Base-by-base conservation (phyloP, 2,888 invertebrate species). In the Pheosia tremula region DNA sequence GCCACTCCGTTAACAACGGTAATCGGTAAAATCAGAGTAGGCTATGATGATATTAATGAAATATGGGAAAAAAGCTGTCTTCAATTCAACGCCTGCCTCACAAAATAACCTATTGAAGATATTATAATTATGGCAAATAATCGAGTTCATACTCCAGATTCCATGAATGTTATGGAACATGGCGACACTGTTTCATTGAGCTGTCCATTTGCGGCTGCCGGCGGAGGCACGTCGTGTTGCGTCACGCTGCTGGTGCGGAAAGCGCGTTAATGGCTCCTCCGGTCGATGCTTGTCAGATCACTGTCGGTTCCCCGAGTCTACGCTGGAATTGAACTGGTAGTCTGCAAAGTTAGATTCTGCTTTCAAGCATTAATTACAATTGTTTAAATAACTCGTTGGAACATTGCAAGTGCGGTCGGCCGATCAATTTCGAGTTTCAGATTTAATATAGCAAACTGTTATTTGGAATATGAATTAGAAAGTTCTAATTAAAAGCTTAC, bases 241-340 rank as follows among this genome's bases (percentile, higher is more conserved):
- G 77, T 80, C 71, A 24, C 24, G 75, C 72, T 77, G 69, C 62
- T 75, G 74, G 72, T 66, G 81, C 75, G 81, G 82, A 83, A 84
- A 77, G 78, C 79, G 73, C 83, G 83, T 85, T 90, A 91, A 90
- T 90, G 89, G 91, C 74, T 78, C 77, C 75, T 80, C 78, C 77
- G 76, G 76, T 72, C 74, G 78, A 82, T 81, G 84, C 81, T 86
- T 89, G 91, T 90, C 91, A 84, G 90, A 88, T 91, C 84, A 90
- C 78, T 89, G 90, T 89, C 90, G 72, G 71, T 68, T 71, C 70
- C 11, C 38, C 37, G 4, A 11, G 55, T 13, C 36, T 55, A 13
- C 8, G 7, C 54, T 54, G 39, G 39, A 3, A 37, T 39, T 5
- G 53, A 53, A 53, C 53, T 45, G 9, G n/a, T 11, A 47, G 47